Conservation (phyloP, 2,113 vertebrate species). For the Thinocorus orbignyianus region DNA sequence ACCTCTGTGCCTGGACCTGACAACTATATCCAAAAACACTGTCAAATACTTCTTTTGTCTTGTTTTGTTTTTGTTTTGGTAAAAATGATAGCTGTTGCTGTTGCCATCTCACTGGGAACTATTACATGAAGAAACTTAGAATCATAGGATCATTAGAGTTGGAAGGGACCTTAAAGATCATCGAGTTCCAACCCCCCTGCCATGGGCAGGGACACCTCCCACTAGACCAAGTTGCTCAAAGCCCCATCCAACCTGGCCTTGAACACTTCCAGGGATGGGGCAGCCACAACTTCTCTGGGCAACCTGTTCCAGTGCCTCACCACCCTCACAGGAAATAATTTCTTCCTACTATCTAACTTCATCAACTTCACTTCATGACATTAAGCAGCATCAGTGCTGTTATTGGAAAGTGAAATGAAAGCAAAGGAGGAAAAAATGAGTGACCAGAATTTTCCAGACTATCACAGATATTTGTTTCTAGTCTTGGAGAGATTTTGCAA, state of each 20-base stretch:
- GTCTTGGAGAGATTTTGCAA: constrained; percentile 24
- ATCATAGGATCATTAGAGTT: too few species aligned
- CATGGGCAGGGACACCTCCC: too few species aligned
- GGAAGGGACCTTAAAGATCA: too few species aligned
- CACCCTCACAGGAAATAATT: too few species aligned
- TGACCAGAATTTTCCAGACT: background rate
- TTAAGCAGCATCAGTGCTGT: background rate
- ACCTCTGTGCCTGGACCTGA: background rate
- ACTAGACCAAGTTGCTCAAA: too few species aligned
- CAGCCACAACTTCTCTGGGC: too few species aligned
- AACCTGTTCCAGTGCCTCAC: too few species aligned
- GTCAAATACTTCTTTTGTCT: background rate
- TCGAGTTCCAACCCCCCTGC: too few species aligned
- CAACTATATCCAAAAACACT: background rate
- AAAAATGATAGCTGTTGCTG: background rate
- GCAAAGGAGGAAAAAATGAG: background rate
- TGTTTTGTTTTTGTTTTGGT: background rate
- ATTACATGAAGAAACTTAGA: background rate
- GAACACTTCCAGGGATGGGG: too few species aligned
- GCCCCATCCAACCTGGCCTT: too few species aligned
- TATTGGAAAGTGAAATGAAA: background rate
- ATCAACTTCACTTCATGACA: background rate
- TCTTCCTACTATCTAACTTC: background rate
- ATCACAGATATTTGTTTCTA: background rate
- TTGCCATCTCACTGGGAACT: constrained; percentile 26